Evolutionary conservation across 1,140 invertebrate genomes (phyloP).

Genomic region (Pseudobourletiella spinata): DNA sequence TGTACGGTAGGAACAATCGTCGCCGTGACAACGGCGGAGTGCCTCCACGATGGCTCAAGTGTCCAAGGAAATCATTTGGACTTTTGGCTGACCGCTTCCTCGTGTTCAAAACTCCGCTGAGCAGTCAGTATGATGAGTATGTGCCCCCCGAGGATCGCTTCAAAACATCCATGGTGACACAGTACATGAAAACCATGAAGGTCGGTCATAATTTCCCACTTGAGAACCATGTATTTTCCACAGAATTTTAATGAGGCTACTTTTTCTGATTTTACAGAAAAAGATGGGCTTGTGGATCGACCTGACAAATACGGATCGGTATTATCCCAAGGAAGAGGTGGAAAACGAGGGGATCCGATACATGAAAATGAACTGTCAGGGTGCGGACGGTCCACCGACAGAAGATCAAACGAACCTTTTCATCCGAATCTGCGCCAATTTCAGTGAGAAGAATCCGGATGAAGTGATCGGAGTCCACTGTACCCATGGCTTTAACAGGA

Average conservation of each 20-base stretch:
- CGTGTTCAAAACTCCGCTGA: conserved; percentile 88
- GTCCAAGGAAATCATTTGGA: conserved; percentile 70
- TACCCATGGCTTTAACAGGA: conserved; percentile 95
- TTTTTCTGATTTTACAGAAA: conserved; percentile 44
- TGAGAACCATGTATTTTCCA: background rate
- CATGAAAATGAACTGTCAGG: conserved; percentile 75
- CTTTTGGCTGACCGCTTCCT: conserved; percentile 72
- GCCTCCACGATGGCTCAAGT: conserved; percentile 83
- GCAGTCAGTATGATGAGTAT: conserved; percentile 62
- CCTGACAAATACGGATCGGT: conserved; percentile 87
- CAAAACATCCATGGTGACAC: conserved; percentile 72
- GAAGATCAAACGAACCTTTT: conserved; percentile 68
- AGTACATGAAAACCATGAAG: conserved; percentile 59
- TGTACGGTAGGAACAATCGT: background rate
- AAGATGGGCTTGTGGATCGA: conserved; percentile 94
- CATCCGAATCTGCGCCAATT: conserved; percentile 64
- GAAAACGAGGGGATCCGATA: conserved; percentile 67
- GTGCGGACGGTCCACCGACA: conserved; percentile 70
- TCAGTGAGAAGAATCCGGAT: conserved; percentile 67
- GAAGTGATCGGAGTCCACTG: conserved; percentile 87
- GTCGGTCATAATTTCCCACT: conserved; percentile 29
- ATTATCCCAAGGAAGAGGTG: conserved; percentile 73
- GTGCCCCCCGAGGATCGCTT: conserved; percentile 72
- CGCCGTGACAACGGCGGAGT: conserved; percentile 40
- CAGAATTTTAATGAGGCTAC: background rate